Conservation (phyloP, 1,140 invertebrate species). For the Platorchestia sp. region DNA sequence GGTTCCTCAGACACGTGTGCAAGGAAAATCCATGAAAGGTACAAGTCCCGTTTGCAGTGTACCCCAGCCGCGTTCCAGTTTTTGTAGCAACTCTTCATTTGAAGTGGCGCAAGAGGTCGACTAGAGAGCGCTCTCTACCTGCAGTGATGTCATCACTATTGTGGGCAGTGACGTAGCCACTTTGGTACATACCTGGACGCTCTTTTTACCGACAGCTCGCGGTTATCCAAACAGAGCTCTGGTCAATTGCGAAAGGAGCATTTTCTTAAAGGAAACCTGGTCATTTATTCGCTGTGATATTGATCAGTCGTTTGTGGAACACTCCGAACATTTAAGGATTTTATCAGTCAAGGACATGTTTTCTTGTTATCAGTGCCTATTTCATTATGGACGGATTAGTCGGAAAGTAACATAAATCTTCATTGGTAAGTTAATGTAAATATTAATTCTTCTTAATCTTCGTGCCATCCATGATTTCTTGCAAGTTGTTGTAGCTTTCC, state of each 20-base stretch:
- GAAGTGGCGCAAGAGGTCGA: background rate
- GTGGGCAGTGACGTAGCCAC: background rate
- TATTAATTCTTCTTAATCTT: no score
- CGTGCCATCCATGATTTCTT: no score
- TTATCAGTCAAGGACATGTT: no score
- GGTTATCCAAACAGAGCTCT: background rate
- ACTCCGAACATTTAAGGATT: no score
- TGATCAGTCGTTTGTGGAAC: no score
- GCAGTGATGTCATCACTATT: conserved; percentile 26
- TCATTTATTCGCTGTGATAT: background rate
- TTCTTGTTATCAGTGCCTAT: no score
- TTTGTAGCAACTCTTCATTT: background rate
- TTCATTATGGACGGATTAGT: no score
- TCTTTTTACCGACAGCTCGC: background rate
- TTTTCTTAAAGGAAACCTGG: background rate
- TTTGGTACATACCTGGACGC: background rate
- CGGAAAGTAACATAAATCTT: no score
- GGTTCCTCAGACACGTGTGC: background rate
- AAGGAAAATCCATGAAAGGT: background rate
- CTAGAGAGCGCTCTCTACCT: conserved; percentile 5
- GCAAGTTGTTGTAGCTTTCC: no score
- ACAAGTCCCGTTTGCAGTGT: background rate
- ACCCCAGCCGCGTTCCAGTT: background rate
- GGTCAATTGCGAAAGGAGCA: background rate
- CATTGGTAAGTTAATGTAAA: no score